These are phyloP conservation scores for Elysia crispata DNA, from an alignment of 2,888 invertebrate species.

Conservation along the genomic window DNA sequence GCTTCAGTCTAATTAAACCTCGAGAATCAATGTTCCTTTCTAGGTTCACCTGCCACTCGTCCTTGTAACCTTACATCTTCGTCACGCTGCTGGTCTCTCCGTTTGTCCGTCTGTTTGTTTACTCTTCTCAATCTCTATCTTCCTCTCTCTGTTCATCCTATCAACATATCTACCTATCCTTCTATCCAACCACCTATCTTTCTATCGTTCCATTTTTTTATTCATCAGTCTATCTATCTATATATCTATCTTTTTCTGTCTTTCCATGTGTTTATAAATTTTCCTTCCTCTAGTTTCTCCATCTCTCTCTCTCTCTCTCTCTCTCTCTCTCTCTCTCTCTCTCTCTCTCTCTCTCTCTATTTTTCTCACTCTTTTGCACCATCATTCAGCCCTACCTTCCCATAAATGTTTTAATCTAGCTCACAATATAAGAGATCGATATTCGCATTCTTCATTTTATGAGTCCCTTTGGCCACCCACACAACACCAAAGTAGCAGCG, in stretches of 20 bases:
- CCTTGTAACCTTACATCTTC: neutral
- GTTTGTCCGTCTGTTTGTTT: neutral
- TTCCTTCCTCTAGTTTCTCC: neutral
- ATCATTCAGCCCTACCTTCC: neutral
- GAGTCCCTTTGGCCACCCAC: too few species aligned
- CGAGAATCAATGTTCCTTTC: too few species aligned
- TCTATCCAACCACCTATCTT: too few species aligned
- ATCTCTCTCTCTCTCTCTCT: slow-evolving; percentile 20
- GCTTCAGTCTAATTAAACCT: too few species aligned
- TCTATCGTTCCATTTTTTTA: too few species aligned
- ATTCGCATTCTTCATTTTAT: too few species aligned
- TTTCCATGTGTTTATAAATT: neutral
- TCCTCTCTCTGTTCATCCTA: neutral
- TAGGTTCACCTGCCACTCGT: neutral
- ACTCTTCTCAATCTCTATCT: neutral
- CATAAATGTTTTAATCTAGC: neutral
- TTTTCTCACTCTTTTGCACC: neutral
- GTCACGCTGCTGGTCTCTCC: neutral
- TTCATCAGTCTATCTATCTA: too few species aligned
- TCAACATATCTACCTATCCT: too few species aligned
- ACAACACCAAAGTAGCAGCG: too few species aligned
- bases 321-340: neutral
- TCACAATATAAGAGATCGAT: neutral
- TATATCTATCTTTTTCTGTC: too few species aligned
- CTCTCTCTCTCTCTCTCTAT: slow-evolving; percentile 13